Conservation (phyloP, 2,797 vertebrate genomes). For the Silurus aristotelis region DNA sequence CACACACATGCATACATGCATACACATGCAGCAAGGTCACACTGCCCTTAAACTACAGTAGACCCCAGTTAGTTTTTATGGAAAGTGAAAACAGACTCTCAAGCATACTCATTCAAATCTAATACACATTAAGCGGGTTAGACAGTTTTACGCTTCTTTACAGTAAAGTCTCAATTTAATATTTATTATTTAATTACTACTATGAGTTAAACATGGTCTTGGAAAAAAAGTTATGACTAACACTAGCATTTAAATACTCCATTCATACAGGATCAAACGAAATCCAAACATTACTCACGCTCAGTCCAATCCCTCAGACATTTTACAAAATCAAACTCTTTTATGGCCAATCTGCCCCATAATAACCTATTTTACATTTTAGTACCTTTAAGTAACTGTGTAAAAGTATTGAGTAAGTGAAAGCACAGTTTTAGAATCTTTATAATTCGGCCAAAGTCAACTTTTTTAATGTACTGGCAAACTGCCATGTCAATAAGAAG, state of each 20-base stretch:
- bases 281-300: neutral
- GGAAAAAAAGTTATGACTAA: neutral
- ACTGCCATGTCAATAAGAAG: neutral
- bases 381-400: neutral
- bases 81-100: neutral
- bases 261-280: neutral
- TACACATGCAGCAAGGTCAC: slow-evolving; percentile 33
- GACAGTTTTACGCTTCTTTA: neutral
- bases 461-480: neutral
- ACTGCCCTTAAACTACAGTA: slow-evolving; percentile 28
- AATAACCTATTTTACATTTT: neutral
- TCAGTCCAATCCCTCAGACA: neutral
- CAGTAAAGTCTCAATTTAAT: neutral
- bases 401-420: neutral
- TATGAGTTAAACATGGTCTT: neutral
- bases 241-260: neutral
- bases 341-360: neutral
- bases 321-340: neutral
- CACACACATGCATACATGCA: slow-evolving; percentile 31
- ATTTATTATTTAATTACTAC: neutral
- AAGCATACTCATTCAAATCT: neutral
- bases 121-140: neutral
- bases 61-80: neutral
- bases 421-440: neutral
- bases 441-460: neutral